A percentile compares a stretch with the other conserved stretches of the same genome.
Evolutionary conservation across 2,888 invertebrate species (phyloP).

Genomic region (Baccha elongata): DNA sequence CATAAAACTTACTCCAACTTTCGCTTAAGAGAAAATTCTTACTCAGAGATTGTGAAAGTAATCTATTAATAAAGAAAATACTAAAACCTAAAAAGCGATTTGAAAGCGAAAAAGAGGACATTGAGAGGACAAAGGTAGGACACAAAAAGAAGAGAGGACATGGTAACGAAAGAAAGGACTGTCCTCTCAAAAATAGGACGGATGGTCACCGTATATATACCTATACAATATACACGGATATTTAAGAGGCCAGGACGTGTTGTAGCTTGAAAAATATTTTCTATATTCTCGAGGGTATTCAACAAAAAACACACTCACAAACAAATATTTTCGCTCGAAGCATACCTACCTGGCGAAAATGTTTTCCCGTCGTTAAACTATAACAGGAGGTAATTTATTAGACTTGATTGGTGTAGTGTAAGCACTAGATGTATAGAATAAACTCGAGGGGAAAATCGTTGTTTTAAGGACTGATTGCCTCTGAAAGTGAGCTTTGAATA

Average conservation of each 20-base stretch:
- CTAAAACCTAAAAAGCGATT: too few species aligned
- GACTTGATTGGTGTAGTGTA: background rate
- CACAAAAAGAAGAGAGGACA: too few species aligned
- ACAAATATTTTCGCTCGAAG: background rate
- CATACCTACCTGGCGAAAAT: background rate
- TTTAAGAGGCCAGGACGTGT: slow-evolving; percentile 1
- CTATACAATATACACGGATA: too few species aligned
- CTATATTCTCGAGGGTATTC: slow-evolving; percentile 3
- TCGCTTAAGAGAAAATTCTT: too few species aligned
- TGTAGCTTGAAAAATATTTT: background rate
- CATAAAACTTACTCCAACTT: too few species aligned
- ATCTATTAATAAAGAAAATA: too few species aligned
- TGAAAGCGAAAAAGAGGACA: too few species aligned
- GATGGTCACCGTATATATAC: too few species aligned
- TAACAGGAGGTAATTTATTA: slow-evolving; percentile 24
- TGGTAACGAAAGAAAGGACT: too few species aligned
- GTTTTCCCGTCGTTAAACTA: slow-evolving; percentile 11
- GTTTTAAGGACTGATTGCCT: background rate
- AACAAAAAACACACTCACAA: background rate
- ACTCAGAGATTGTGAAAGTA: too few species aligned
- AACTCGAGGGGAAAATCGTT: background rate
- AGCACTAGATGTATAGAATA: background rate
- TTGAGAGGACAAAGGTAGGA: too few species aligned
- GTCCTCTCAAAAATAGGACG: too few species aligned
- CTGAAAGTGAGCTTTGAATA: background rate